Base-by-base conservation (phyloP, 1,140 invertebrate species). In the Lamellibrachia luymesi region DNA sequence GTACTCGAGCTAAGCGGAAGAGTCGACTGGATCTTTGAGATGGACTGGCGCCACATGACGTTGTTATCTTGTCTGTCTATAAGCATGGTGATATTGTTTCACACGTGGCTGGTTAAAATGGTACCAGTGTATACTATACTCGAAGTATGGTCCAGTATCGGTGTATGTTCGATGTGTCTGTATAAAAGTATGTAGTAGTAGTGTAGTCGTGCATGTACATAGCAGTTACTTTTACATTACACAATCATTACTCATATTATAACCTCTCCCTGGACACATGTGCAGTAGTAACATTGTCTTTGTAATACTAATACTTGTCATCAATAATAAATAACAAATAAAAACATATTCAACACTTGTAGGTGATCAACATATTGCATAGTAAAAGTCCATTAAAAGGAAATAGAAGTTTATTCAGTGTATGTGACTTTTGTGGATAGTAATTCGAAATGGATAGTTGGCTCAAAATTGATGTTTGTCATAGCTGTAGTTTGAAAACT, bases 151-250 rank as follows among this genome's bases (percentile, higher is more conserved):
- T 80, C 64, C 64, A 22, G 64, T 80, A 80, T 80, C 25, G 38
- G 25, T 80, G 17, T 80, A 80, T 80, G 13, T 80, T 2, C 25
- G 13, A 80, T 80, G 64, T 80, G 64, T 80, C 25, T 80, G 64
- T 80, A 80, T 80, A 80, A 80, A 80, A 80, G 64, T 80, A 80
- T 80, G 64, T 80, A 10, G 64, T 80, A 17, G 64, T 2, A 22
- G 64, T 80, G 64, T 80, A 80, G 64, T 80, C 64, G 52, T 56
- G 17, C 13, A 80, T 80, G 64, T 80, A 80, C 64, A 80, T 80
- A 80, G 64, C 64, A 17, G 64, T 80, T 80, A 80, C 64, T 80
- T 80, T 80, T 80, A 80, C 64, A 80, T 80, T 80, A 80, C 64
- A 22, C 64, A 80, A 22, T 80, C 25, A 22, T 80, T 17, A 80